phyloP scores from a whole-genome alignment of 2,113 vertebrate genomes.

The Parus major region DNA sequence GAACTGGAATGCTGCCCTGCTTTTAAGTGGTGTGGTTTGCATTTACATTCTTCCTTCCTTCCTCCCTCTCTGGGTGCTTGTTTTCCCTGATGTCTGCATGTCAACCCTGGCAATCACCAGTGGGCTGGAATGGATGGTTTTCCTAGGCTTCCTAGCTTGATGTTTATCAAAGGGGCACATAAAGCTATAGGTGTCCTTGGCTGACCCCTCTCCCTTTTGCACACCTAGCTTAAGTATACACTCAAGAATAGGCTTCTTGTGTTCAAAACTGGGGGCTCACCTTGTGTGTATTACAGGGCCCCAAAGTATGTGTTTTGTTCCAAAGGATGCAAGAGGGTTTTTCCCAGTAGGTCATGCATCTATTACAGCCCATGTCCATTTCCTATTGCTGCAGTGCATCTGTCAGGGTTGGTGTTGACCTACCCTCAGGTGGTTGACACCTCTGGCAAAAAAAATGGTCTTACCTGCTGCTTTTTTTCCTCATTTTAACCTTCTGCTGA shows the following conservation, averaged over 20 bases:
- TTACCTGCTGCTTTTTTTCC: background rate
- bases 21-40: background rate
- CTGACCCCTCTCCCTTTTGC: background rate
- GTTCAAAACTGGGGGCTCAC: background rate
- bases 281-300: background rate
- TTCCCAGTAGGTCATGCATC: background rate
- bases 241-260: background rate
- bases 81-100: background rate
- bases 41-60: slow-evolving; percentile 27
- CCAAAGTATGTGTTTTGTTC: background rate
- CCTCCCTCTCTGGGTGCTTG: background rate
- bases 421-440: background rate
- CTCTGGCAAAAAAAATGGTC: background rate
- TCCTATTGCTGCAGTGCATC: background rate
- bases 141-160: background rate
- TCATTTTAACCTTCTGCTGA: background rate
- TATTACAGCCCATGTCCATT: background rate
- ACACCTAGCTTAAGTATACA: background rate
- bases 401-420: background rate
- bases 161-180: background rate
- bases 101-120: background rate
- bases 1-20: background rate
- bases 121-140: background rate
- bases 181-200: background rate
- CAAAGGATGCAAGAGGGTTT: background rate